phyloP scores from a whole-genome alignment of 2,113 vertebrate genomes.

The Oreochromis niloticus region DNA sequence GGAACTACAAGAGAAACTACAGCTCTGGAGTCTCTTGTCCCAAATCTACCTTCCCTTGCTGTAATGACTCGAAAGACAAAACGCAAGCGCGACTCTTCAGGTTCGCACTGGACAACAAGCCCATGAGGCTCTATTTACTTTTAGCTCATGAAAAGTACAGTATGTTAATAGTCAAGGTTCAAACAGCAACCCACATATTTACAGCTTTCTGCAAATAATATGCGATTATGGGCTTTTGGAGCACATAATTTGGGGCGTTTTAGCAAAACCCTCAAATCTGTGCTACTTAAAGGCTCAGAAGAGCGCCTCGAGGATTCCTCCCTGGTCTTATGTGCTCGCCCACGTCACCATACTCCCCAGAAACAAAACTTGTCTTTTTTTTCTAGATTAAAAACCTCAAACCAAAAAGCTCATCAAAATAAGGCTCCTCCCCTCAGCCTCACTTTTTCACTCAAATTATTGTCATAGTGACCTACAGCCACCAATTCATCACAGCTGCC shows the following conservation, averaged over 20 bases:
- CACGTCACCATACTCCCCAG: conserved; percentile 21
- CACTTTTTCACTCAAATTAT: conserved; percentile 24
- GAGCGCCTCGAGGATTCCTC: conserved; percentile 25
- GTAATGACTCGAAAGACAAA: neutral
- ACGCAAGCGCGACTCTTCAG: neutral
- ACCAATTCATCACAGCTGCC: conserved; percentile 62
- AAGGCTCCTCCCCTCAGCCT: neutral
- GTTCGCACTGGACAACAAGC: neutral
- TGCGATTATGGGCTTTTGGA: conserved; percentile 41
- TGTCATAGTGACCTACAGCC: conserved; percentile 68
- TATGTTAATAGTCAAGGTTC: neutral
- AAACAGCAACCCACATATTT: conserved; percentile 35
- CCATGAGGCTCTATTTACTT: neutral
- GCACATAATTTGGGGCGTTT: conserved; percentile 28
- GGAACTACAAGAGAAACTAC: neutral
- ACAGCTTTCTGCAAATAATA: conserved; percentile 31
- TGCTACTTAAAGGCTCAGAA: conserved; percentile 60
- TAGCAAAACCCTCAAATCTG: conserved; percentile 54
- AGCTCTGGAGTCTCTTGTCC: neutral
- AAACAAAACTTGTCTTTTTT: conserved; percentile 11
- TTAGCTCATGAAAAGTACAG: neutral
- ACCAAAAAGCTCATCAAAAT: neutral
- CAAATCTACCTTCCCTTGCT: conserved; percentile 2
- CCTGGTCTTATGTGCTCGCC: conserved; percentile 20
- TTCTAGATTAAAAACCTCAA: neutral